Conservation (phyloP, 2,797 vertebrate species). For the Cyprinella venusta region DNA sequence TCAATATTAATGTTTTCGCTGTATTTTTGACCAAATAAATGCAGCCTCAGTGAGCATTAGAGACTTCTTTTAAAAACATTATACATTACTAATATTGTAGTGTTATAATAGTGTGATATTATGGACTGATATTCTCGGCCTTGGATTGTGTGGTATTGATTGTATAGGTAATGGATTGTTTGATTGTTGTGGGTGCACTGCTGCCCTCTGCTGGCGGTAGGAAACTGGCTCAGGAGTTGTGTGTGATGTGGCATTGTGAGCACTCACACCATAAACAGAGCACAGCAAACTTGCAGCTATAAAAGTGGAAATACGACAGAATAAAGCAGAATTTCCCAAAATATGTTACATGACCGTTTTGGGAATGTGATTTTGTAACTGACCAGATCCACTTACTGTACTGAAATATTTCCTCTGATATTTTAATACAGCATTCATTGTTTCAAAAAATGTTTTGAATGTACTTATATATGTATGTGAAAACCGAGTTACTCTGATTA, state of each 20-base stretch:
- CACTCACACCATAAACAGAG: background rate
- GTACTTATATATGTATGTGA: background rate
- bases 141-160: background rate
- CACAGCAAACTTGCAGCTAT: slow-evolving; percentile 26
- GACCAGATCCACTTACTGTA: slow-evolving; percentile 9
- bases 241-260: slow-evolving; percentile 11
- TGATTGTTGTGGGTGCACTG: slow-evolving; percentile 26
- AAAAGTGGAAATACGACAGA: slow-evolving; percentile 30
- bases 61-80: background rate
- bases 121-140: background rate
- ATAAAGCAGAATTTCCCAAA: slow-evolving; percentile 18
- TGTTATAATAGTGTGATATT: background rate
- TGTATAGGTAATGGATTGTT: background rate
- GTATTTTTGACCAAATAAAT: background rate
- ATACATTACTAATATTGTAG: background rate
- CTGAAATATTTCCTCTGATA: background rate
- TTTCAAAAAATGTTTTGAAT: background rate
- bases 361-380: slow-evolving; percentile 5
- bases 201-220: slow-evolving; percentile 48
- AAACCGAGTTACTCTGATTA: background rate
- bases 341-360: slow-evolving; percentile 29
- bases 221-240: background rate
- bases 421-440: background rate
- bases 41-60: background rate
- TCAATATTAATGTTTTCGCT: background rate